Percentiles rank a stretch among this genome's conserved stretches.
Conservation (phyloP, 2,113 vertebrate genomes). For the Anhinga rufa region DNA sequence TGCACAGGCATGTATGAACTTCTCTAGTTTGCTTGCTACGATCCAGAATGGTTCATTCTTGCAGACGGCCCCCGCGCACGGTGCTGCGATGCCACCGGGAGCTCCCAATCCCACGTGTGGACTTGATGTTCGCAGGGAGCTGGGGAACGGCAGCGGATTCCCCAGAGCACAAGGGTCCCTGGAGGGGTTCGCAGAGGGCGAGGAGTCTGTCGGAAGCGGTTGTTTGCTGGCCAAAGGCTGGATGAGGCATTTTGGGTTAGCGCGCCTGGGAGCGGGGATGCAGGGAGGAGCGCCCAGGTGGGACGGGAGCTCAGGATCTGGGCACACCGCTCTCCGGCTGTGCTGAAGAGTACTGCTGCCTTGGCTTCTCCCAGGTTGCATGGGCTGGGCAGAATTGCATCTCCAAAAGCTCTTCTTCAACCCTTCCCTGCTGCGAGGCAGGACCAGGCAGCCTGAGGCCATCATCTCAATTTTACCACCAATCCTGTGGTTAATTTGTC, state of each 20-base stretch:
- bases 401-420: background rate
- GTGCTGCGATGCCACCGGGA: background rate
- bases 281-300: background rate
- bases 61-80: background rate
- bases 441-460: background rate
- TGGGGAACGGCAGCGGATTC: background rate
- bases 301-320: background rate
- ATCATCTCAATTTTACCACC: background rate
- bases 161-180: background rate
- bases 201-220: background rate
- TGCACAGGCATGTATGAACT: background rate
- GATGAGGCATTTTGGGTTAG: background rate
- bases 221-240: background rate
- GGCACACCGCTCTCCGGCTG: background rate
- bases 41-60: background rate
- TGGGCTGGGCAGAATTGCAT: background rate
- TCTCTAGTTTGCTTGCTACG: background rate
- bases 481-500: background rate
- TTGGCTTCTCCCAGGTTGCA: background rate
- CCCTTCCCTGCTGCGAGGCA: background rate
- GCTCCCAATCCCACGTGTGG: background rate
- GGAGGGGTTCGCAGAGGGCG: background rate
- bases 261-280: background rate
- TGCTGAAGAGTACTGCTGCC: background rate
- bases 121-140: background rate